phyloP scores from a whole-genome alignment of 2,888 invertebrate species.

The Camponotus fellah region DNA sequence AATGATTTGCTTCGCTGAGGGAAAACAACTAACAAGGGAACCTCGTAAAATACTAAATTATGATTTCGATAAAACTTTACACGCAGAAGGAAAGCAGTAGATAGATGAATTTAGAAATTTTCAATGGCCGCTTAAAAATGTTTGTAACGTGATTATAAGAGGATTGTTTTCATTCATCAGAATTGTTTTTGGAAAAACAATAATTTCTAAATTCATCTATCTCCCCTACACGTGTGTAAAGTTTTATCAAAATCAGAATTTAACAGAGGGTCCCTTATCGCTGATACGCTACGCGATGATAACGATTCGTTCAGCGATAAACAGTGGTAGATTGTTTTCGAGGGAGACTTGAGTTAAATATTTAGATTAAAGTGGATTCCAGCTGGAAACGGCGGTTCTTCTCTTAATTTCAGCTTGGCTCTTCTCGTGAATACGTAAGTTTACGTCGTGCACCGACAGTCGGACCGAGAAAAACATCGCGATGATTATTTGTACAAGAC shows the following conservation, averaged over 20 bases:
- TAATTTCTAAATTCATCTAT: no score
- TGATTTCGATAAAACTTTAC: no score
- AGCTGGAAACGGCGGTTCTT: conserved; percentile 63
- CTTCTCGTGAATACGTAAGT: conserved; percentile 70
- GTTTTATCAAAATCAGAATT: no score
- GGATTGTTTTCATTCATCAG: no score
- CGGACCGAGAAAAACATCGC: conserved; percentile 68
- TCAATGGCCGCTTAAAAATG: no score
- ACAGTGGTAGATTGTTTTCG: conserved; percentile 70
- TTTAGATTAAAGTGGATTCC: conserved; percentile 69
- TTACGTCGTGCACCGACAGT: conserved; percentile 62
- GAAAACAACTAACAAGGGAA: not conserved
- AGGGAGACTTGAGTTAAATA: conserved; percentile 68
- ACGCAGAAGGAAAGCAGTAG: no score
- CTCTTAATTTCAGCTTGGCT: conserved; percentile 71
- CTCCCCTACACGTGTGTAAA: no score
- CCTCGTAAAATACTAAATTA: no score
- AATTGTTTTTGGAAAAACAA: no score
- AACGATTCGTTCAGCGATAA: conserved; percentile 62
- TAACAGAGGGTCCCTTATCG: no score
- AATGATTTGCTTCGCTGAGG: conserved; percentile 1
- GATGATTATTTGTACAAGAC: conserved; percentile 75
- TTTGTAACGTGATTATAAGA: no score
- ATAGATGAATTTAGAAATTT: no score
- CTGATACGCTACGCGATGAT: not conserved